Evolutionary conservation across 2,113 vertebrate species (phyloP).

Genomic region (Misgurnus mizolepis): DNA sequence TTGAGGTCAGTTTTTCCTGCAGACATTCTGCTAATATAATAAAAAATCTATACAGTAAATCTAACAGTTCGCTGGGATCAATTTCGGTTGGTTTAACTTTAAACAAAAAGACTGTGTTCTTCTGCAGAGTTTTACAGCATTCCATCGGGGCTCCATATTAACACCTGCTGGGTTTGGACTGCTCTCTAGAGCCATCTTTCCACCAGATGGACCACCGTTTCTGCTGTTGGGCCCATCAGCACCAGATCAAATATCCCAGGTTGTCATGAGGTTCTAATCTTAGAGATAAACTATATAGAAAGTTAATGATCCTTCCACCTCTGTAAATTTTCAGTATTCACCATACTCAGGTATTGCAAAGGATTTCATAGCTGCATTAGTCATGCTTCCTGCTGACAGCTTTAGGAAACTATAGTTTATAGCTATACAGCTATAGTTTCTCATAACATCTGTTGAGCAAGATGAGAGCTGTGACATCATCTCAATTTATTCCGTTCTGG

Average conservation of each 20-base stretch:
- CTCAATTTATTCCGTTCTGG: neutral
- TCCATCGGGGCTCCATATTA: neutral
- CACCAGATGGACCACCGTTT: neutral
- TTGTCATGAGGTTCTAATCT: conserved; percentile 8
- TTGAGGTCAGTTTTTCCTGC: conserved; percentile 18
- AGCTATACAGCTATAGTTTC: neutral
- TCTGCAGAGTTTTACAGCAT: neutral
- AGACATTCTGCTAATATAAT: neutral
- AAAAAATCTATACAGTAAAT: neutral
- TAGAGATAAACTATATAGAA: conserved; percentile 23
- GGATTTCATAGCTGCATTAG: conserved; percentile 18
- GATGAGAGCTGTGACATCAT: neutral
- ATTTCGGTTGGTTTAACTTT: neutral
- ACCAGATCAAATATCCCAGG: neutral
- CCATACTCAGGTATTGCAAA: conserved; percentile 9
- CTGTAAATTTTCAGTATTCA: conserved; percentile 12
- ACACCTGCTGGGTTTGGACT: conserved; percentile 22
- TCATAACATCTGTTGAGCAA: neutral
- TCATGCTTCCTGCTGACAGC: conserved; percentile 26
- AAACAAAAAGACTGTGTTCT: conserved; percentile 12
- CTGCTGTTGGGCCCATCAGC: neutral
- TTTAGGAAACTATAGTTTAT: conserved; percentile 2
- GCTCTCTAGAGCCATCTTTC: neutral
- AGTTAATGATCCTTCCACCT: conserved; percentile 10
- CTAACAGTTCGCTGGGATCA: neutral